Percentiles rank a stretch among this genome's conserved stretches.
Evolutionary conservation across 2,113 vertebrate species (phyloP).

Genomic region (Anthoscopus minutus): DNA sequence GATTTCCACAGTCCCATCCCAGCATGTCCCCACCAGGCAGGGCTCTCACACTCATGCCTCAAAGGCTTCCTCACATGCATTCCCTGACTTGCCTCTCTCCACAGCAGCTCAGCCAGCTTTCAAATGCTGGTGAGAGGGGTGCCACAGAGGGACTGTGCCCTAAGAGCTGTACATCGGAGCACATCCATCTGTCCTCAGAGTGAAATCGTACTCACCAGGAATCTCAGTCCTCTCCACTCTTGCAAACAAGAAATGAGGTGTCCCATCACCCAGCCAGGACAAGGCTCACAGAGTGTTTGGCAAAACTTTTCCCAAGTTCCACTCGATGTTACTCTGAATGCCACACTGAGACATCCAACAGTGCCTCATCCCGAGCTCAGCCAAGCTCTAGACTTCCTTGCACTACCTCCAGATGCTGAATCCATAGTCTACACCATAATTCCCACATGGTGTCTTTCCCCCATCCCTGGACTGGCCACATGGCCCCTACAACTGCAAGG

Average conservation of each 20-base stretch:
- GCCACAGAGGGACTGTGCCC: not conserved
- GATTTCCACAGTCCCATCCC: not conserved
- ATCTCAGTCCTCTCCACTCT: not conserved
- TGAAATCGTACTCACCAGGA: not conserved
- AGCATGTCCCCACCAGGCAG: accelerated
- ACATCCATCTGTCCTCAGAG: not conserved
- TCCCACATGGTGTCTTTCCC: not conserved
- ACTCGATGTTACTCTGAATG: not conserved
- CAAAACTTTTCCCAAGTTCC: not conserved
- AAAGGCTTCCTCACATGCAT: not conserved
- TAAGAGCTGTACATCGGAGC: accelerated
- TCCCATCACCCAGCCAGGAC: not conserved
- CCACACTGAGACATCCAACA: accelerated
- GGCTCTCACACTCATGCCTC: not conserved
- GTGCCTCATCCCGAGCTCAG: not conserved
- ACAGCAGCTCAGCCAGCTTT: not conserved
- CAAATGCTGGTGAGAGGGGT: accelerated
- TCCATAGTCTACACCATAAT: accelerated
- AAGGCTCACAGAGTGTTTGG: not conserved
- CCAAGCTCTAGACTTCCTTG: not conserved
- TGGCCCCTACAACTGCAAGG: not conserved
- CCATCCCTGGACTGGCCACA: accelerated
- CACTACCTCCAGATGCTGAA: not conserved
- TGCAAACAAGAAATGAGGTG: not conserved
- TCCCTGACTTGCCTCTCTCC: not conserved